Conservation (phyloP, 2,113 vertebrate species). For the Hydrolagus affinis region DNA sequence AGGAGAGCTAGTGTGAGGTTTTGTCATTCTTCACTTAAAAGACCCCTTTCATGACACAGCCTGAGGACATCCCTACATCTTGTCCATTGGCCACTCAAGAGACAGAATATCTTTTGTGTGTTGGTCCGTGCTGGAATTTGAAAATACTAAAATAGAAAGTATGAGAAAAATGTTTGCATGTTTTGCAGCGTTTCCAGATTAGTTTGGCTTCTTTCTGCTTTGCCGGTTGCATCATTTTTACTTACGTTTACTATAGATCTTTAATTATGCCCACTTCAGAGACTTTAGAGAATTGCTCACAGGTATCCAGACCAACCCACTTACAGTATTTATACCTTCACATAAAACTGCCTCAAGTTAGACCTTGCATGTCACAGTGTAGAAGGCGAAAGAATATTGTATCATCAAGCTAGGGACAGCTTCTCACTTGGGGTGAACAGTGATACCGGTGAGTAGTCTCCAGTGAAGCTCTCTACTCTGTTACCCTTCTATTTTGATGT, state of each 20-base stretch:
- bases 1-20: too few relatives aligned
- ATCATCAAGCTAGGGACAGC: too few relatives aligned
- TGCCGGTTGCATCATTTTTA: background rate
- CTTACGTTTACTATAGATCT: too few relatives aligned
- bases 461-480: background rate
- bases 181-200: background rate
- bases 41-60: background rate
- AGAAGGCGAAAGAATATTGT: too few relatives aligned
- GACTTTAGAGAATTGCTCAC: too few relatives aligned
- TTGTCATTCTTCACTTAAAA: background rate
- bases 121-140: background rate
- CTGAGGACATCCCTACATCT: constrained; percentile 10
- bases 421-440: too few relatives aligned
- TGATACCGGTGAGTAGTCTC: background rate
- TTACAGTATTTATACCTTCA: too few relatives aligned
- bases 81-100: background rate
- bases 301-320: too few relatives aligned
- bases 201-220: background rate
- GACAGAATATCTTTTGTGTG: background rate
- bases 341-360: too few relatives aligned
- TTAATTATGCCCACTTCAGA: too few relatives aligned
- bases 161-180: background rate
- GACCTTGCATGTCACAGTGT: too few relatives aligned
- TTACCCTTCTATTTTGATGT: background rate
- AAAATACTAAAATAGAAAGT: background rate